phyloP scores from a whole-genome alignment of 2,113 vertebrate genomes.

The Rissa tridactyla region DNA sequence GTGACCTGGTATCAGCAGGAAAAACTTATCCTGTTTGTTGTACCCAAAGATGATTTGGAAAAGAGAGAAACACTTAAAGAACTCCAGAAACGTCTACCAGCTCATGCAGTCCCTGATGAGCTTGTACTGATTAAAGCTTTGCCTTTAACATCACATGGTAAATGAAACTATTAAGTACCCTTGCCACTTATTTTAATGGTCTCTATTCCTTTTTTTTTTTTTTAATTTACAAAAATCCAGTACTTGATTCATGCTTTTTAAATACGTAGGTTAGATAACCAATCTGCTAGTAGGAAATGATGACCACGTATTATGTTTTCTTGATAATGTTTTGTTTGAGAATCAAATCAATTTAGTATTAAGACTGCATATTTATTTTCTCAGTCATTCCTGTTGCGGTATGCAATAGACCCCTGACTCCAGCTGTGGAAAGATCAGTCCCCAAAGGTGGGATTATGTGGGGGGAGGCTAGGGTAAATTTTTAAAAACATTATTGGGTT shows the following conservation, averaged over 20 bases:
- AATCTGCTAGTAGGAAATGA: neutral
- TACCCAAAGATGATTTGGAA: conserved; percentile 61
- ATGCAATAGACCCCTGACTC: neutral
- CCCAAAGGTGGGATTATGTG: neutral
- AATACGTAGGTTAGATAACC: neutral
- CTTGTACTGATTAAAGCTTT: conserved; percentile 80
- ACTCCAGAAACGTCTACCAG: conserved; percentile 77
- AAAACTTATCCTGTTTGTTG: conserved; percentile 85
- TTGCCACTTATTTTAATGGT: neutral
- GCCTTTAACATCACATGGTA: conserved; percentile 88
- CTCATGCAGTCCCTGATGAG: conserved; percentile 84
- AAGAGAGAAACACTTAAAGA: conserved; percentile 66
- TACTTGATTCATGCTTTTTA: neutral
- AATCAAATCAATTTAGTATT: neutral
- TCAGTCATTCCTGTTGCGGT: neutral
- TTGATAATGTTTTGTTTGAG: neutral
- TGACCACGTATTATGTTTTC: neutral
- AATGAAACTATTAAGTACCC: neutral
- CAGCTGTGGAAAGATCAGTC: neutral
- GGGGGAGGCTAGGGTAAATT: neutral
- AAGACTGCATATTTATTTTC: neutral
- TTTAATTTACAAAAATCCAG: neutral
- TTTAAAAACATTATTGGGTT: neutral
- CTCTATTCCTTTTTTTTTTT: neutral
- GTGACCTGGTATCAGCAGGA: conserved; percentile 75